Evolutionary conservation across 2,113 vertebrate genomes (phyloP).

Genomic region (Kryptolebias marmoratus): DNA sequence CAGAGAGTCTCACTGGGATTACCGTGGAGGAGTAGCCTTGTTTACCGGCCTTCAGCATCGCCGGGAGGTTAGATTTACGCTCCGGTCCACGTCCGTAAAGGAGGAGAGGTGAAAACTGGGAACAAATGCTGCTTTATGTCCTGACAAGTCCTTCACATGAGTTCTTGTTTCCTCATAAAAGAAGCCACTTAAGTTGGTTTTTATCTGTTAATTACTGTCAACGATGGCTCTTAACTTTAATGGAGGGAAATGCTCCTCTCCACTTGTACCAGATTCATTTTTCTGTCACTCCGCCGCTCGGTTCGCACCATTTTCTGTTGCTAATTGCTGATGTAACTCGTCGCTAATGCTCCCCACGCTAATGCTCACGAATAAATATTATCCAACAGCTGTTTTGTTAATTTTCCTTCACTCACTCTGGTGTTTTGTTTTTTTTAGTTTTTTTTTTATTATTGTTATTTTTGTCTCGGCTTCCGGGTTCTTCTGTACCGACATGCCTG

Average conservation of each 20-base stretch:
- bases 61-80: slow-evolving; percentile 19
- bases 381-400: no score
- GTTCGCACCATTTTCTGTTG: not conserved
- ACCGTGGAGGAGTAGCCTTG: slow-evolving; percentile 58
- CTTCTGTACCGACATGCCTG: not conserved
- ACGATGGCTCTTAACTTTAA: not conserved
- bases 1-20: slow-evolving; percentile 74
- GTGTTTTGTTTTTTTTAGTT: not conserved
- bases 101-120: not conserved
- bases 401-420: no score
- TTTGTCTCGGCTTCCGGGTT: not conserved
- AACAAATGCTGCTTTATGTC: not conserved
- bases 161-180: slow-evolving; percentile 1
- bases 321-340: no score
- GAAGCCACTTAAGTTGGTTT: not conserved
- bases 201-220: not conserved
- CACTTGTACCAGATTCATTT: not conserved
- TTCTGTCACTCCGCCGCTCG: not conserved
- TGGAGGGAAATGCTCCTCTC: not conserved
- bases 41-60: slow-evolving; percentile 35
- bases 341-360: no score
- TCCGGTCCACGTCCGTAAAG: not conserved
- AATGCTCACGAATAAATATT: no score
- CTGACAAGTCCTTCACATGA: not conserved
- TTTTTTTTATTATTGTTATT: no score